Percentiles rank a stretch among this genome's conserved stretches.
phyloP scores from a whole-genome alignment of 2,113 vertebrate species.

The Formicarius rufipectus region DNA sequence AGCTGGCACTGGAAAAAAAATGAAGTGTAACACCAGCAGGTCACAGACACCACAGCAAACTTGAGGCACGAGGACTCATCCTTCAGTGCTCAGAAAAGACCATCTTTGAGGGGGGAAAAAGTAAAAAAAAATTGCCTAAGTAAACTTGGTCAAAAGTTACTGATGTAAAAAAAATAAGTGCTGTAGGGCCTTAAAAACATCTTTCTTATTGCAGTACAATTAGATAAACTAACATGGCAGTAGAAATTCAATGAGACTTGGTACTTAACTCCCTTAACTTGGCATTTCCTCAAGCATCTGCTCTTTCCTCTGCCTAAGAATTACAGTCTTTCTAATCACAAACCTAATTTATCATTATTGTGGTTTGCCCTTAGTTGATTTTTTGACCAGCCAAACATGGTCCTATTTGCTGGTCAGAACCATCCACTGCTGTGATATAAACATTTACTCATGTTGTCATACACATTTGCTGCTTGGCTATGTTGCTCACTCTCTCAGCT shows the following conservation, averaged over 20 bases:
- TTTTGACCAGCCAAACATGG: background rate
- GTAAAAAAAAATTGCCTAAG: background rate
- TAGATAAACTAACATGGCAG: background rate
- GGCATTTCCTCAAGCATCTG: constrained; percentile 33
- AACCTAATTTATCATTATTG: background rate
- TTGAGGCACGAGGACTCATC: background rate
- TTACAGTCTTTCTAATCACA: background rate
- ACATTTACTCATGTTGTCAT: background rate
- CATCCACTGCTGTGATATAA: rapidly evolving
- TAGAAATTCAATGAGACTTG: constrained; percentile 15
- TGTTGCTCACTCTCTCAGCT: background rate
- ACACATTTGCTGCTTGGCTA: background rate
- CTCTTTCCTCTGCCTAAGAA: background rate
- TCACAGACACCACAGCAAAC: background rate
- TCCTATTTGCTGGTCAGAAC: background rate
- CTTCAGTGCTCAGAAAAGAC: background rate
- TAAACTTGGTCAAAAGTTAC: background rate
- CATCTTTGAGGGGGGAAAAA: background rate
- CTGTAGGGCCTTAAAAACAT: background rate
- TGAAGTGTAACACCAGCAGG: background rate
- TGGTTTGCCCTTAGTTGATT: background rate
- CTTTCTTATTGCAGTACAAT: constrained; percentile 7
- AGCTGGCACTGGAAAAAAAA: background rate
- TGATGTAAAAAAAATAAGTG: background rate
- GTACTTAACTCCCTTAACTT: background rate